Evolutionary conservation across 2,888 invertebrate species (phyloP).

Genomic region (Parnassius glacialis): DNA sequence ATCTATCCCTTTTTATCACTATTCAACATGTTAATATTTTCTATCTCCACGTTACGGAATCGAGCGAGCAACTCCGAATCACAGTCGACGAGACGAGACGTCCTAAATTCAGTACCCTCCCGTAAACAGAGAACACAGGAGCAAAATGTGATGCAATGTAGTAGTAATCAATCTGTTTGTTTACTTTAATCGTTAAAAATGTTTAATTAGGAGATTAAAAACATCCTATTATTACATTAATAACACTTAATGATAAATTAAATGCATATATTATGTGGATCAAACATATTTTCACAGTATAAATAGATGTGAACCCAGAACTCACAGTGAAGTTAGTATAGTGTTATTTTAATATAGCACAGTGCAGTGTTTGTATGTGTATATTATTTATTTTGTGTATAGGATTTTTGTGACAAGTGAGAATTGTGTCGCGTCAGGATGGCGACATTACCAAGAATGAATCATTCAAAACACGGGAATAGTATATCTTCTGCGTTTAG

Average conservation of each 20-base stretch:
- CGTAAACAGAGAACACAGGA: constrained; percentile 43
- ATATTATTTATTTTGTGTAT: constrained; percentile 27
- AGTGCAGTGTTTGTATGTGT: constrained; percentile 25
- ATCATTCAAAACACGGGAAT: constrained; percentile 61
- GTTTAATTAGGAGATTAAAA: constrained; percentile 4
- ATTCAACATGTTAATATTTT: constrained; percentile 33
- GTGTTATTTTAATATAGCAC: constrained; percentile 34
- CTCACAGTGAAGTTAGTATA: constrained; percentile 35
- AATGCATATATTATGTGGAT: constrained; percentile 23
- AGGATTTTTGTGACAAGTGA: constrained; percentile 28
- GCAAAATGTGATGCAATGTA: constrained; percentile 37
- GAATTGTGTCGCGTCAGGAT: constrained; percentile 41
- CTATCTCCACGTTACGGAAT: constrained; percentile 43
- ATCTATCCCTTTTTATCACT: constrained; percentile 34
- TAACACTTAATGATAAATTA: constrained; percentile 20
- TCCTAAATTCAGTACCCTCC: constrained; percentile 59
- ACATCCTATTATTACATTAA: constrained; percentile 15
- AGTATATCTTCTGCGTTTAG: constrained; percentile 41
- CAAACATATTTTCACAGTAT: constrained; percentile 30
- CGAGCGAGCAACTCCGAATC: constrained; percentile 56
- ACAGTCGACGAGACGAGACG: constrained; percentile 50
- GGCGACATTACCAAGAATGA: constrained; percentile 74
- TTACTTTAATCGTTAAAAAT: constrained; percentile 33
- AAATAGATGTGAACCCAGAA: constrained; percentile 37
- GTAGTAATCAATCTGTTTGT: constrained; percentile 44